Conservation (phyloP, 2,113 vertebrate genomes). For the Pelecanus crispus region DNA sequence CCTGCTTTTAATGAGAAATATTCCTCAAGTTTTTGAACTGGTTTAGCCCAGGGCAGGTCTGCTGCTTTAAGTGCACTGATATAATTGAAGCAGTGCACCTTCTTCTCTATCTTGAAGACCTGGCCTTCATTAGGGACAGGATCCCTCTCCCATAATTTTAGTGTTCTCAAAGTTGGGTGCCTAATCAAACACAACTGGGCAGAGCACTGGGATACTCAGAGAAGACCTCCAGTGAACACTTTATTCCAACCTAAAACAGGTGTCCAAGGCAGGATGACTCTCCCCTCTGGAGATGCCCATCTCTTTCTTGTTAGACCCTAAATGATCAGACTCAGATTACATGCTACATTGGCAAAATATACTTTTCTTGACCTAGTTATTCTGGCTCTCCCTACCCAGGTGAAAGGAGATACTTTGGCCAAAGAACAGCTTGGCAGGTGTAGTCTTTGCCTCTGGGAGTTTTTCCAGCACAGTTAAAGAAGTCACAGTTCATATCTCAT, state of each 20-base stretch:
- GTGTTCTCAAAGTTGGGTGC: rapidly evolving
- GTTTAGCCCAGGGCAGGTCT: not conserved
- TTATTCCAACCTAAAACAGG: not conserved
- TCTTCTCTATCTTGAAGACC: not conserved
- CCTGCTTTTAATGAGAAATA: not conserved
- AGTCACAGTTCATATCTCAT: not conserved
- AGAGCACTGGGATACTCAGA: not conserved
- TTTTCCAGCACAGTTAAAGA: not conserved
- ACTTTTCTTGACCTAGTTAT: not conserved
- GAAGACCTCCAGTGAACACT: rapidly evolving
- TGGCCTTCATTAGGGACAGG: not conserved
- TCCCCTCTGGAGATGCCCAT: not conserved
- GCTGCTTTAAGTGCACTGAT: not conserved
- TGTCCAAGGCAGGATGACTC: not conserved
- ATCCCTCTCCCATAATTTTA: not conserved
- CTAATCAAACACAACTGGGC: not conserved
- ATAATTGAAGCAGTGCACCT: not conserved
- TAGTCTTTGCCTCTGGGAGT: not conserved
- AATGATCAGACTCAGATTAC: not conserved
- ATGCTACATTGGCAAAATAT: not conserved
- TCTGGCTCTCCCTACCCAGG: not conserved
- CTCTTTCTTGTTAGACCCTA: not conserved
- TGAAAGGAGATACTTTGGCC: not conserved
- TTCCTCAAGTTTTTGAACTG: not conserved
- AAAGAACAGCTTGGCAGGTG: not conserved